Percentiles rank a stretch among this genome's conserved stretches.
phyloP scores from a whole-genome alignment of 2,113 vertebrate species.

The Psephotus haematonotus region DNA sequence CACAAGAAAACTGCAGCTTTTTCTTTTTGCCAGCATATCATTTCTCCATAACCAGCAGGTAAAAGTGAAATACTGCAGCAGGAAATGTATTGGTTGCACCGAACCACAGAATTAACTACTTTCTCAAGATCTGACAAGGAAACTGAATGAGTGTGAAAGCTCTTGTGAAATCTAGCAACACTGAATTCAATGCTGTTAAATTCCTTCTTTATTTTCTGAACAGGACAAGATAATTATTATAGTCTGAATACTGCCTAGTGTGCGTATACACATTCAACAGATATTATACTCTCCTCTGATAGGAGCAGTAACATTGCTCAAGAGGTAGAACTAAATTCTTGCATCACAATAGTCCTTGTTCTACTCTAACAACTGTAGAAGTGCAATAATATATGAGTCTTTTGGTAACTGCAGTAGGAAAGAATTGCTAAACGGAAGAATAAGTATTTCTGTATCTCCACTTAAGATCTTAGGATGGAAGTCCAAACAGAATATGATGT shows the following conservation, averaged over 20 bases:
- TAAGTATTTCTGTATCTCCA: neutral
- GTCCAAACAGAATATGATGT: neutral
- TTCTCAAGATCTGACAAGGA: conserved; percentile 52
- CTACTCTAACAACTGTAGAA: neutral
- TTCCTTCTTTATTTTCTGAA: conserved; percentile 23
- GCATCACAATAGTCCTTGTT: neutral
- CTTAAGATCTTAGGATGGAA: neutral
- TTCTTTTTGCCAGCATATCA: neutral
- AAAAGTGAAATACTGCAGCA: conserved; percentile 6
- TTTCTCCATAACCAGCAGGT: neutral
- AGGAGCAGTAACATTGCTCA: neutral
- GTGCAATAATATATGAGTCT: neutral
- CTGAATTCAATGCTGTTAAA: neutral
- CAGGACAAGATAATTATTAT: conserved; percentile 11
- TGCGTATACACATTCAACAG: neutral
- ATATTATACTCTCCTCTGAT: neutral
- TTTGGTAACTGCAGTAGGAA: neutral
- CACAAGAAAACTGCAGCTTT: neutral
- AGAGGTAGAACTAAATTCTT: neutral
- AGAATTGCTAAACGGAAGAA: neutral
- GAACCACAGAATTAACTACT: conserved; percentile 51
- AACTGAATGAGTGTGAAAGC: conserved; percentile 19
- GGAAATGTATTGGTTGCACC: conserved; percentile 42
- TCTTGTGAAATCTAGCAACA: conserved; percentile 35
- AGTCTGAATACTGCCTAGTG: neutral